Evolutionary conservation across 2,797 vertebrate genomes (phyloP).

Genomic region (Paedocypris micromegethes): DNA sequence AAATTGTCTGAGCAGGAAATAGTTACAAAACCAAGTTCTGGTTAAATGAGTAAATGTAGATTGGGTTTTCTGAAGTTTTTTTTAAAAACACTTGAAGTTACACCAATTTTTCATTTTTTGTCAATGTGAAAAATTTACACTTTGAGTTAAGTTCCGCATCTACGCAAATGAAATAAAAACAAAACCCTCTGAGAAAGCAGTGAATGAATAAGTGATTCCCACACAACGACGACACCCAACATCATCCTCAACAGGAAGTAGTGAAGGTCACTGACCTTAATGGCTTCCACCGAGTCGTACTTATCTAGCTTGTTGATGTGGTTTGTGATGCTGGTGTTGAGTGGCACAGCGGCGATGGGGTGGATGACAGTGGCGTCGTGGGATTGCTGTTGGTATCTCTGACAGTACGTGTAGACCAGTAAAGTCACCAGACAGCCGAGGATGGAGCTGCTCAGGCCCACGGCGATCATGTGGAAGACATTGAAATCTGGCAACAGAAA

Average conservation of each 20-base stretch:
- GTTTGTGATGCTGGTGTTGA: conserved; percentile 97
- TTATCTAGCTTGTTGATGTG: conserved; percentile 99
- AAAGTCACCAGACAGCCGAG: conserved; percentile 92
- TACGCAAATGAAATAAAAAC: not conserved
- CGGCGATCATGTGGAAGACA: conserved; percentile 94
- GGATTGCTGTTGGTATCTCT: conserved; percentile 91
- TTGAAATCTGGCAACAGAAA: conserved; percentile 80
- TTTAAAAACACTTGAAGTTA: too few relatives aligned
- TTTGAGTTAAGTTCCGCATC: too few relatives aligned
- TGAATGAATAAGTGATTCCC: conserved; percentile 52
- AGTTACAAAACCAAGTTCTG: too few relatives aligned
- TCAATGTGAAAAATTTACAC: too few relatives aligned
- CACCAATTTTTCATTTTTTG: too few relatives aligned
- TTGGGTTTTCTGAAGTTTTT: too few relatives aligned
- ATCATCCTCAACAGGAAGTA: not conserved
- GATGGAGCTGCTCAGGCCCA: conserved; percentile 92
- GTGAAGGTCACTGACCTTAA: conserved; percentile 78
- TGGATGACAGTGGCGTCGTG: conserved; percentile 96
- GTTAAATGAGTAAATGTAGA: too few relatives aligned
- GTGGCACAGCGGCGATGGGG: conserved; percentile 86
- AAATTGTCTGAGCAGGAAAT: too few relatives aligned
- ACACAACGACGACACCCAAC: not conserved
- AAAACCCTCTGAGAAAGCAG: conserved; percentile 65
- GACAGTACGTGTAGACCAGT: conserved; percentile 92
- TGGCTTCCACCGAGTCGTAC: conserved; percentile 93